Base-by-base conservation (phyloP, 2,888 invertebrate genomes). In the Pandemis corylana region DNA sequence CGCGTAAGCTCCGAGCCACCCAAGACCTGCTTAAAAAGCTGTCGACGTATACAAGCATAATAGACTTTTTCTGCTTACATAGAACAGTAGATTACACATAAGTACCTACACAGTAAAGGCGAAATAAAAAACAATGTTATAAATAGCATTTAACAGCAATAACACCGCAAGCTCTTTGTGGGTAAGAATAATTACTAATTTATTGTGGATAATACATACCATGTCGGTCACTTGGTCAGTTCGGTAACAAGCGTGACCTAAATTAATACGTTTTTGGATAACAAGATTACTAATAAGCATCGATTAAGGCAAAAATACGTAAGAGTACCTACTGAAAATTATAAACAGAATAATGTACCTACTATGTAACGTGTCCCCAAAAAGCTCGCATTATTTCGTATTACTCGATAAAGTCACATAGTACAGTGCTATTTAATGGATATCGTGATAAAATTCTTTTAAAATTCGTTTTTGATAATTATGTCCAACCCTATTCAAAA, bases 1-100 rank as follows among this genome's bases (percentile, higher is more conserved):
- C 64, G 65, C 59, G 78, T 76, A 76, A 77, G 76, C 72, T 76
- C 67, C 42, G 49, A 68, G 9, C 46, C n/a, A 56, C 59, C 41
- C 7, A 44, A 66, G 65, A 68, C 46, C 56, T 56, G 46, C 69
- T 64, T 28, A 7, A 65, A 65, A 70, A 74, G 69, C 69, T 69
- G 36, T 59, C n/a, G 62, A 20, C 10, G 42, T 62, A 62, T 59
- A 59, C 59, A 12, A 28, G 20, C 20, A 20, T 59, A 28, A 28
- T 59, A 28, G 59, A 5, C 0, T 5, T 59, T 28, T 59, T 12
- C 20, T 7, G 56, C 20, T 15, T 20, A 51, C 56, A 56, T 15
- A 20, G 9, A 9, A 20, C 0, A 20, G 9, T 56, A 56, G 5
- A 51, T 51, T 51, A n/a, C 6, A n/a, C n/a, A n/a, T 36, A 36